Base-by-base conservation (phyloP, 23 tunicate genomes). In the Ciona savignyi region DNA sequence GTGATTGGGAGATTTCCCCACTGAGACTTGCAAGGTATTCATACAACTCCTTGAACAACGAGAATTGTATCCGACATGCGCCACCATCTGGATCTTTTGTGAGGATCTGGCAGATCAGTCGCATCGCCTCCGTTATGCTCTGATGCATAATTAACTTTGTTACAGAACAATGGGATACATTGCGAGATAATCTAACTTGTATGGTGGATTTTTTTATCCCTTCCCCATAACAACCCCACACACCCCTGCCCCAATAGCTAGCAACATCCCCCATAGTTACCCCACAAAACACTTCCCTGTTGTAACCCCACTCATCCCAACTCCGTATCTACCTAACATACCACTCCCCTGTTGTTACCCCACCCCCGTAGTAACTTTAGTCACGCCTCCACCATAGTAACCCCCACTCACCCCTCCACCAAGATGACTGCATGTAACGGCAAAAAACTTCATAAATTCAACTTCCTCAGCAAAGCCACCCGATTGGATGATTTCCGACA, bases 371-470 rank as follows among this genome's bases (percentile, higher is more conserved):
- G n/a, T n/a, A n/a, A n/a, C n/a, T n/a, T n/a, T n/a, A n/a, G n/a
- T n/a, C n/a, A n/a, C n/a, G n/a, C n/a, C n/a, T n/a, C n/a, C n/a
- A n/a, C n/a, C n/a, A n/a, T n/a, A n/a, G n/a, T n/a, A n/a, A n/a
- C n/a, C n/a, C 56, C 56, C 4, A 75, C 80, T 33, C 71, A 81
- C 87, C 60, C 79, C 70, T 3, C 91, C 91, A 56, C 98, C 98
- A 25, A 92, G 68, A 49, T 92, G 98, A 69, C 86, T 80, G 82
- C 98, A 92, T 0, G 98, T 82, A 26, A 92, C 98, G n/a, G 90
- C 86, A 34, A 85, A 80, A 32, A 92, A 92, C 29, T 92, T 80
- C 62, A 75, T 66, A 31, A 85, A 85, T 71, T 92, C 90, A 32
- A 92, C 63, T 61, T 80, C 90, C 6, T 92, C 87, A 3, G 82